phyloP scores from a whole-genome alignment of 2,888 invertebrate genomes.

The Ditylenchus weischeri region DNA sequence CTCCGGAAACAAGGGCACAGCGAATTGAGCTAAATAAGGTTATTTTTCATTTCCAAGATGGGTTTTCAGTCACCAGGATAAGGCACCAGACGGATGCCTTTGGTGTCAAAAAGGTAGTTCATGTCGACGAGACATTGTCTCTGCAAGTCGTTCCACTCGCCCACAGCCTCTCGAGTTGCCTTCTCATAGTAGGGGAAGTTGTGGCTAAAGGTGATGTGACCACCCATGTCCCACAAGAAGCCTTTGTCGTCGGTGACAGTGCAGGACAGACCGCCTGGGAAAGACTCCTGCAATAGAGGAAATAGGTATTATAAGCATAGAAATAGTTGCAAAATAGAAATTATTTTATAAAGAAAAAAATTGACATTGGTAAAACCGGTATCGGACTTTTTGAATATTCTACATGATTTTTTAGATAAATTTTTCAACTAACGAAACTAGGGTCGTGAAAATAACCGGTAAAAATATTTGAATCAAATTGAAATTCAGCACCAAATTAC shows the following conservation, averaged over 20 bases:
- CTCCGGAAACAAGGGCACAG: slow-evolving; percentile 56
- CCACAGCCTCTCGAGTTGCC: slow-evolving; percentile 55
- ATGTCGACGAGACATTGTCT: slow-evolving; percentile 57
- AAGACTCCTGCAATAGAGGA: slow-evolving; percentile 21
- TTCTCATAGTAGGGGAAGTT: slow-evolving; percentile 58
- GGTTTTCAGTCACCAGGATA: slow-evolving; percentile 38
- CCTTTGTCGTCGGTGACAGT: slow-evolving; percentile 55
- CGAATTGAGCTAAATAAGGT: slow-evolving; percentile 47
- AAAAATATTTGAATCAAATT: too few relatives aligned
- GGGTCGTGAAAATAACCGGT: too few relatives aligned
- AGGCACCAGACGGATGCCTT: slow-evolving; percentile 53
- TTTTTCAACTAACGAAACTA: too few relatives aligned
- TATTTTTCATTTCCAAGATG: background rate
- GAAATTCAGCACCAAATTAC: too few relatives aligned
- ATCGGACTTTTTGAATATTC: too few relatives aligned
- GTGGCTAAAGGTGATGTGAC: slow-evolving; percentile 58
- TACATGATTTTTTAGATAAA: too few relatives aligned
- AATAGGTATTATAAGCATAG: too few relatives aligned
- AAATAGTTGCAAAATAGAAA: too few relatives aligned
- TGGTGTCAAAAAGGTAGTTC: slow-evolving; percentile 51
- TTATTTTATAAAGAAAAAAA: slow-evolving; percentile 2
- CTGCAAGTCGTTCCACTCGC: slow-evolving; percentile 55
- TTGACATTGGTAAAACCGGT: too few relatives aligned
- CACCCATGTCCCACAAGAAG: slow-evolving; percentile 59
- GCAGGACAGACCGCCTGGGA: slow-evolving; percentile 54